Evolutionary conservation across 2,113 vertebrate genomes (phyloP).

Genomic region (Myiagra hebetior): DNA sequence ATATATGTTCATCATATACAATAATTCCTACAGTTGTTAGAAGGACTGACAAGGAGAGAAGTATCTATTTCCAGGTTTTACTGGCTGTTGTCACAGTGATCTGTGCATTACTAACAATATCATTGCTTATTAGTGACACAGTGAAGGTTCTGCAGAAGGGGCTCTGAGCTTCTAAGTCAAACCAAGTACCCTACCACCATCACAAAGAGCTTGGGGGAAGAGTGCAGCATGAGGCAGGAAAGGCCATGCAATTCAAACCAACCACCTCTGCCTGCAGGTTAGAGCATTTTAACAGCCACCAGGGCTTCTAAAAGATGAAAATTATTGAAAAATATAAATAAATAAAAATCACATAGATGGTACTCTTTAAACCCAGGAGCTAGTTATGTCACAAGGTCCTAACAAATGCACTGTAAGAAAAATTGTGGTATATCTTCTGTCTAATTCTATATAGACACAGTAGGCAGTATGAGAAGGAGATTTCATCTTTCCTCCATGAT

Average conservation of each 20-base stretch:
- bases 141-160: neutral
- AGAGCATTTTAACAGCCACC: neutral
- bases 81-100: neutral
- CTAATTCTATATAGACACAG: rapidly evolving
- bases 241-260: neutral
- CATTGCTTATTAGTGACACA: neutral
- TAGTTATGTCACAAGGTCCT: neutral
- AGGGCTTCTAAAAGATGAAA: neutral
- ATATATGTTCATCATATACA: neutral
- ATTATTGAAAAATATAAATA: neutral
- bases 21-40: neutral
- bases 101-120: neutral
- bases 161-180: neutral
- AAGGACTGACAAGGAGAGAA: neutral
- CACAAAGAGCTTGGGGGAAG: neutral
- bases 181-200: neutral
- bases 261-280: neutral
- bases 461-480: neutral
- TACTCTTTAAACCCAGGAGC: neutral
- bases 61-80: neutral
- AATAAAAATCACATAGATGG: neutral
- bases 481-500: neutral
- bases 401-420: neutral
- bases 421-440: neutral
- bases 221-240: neutral